Evolutionary conservation across 1,140 invertebrate species (phyloP).

Genomic region (Ridgeia piscesae): DNA sequence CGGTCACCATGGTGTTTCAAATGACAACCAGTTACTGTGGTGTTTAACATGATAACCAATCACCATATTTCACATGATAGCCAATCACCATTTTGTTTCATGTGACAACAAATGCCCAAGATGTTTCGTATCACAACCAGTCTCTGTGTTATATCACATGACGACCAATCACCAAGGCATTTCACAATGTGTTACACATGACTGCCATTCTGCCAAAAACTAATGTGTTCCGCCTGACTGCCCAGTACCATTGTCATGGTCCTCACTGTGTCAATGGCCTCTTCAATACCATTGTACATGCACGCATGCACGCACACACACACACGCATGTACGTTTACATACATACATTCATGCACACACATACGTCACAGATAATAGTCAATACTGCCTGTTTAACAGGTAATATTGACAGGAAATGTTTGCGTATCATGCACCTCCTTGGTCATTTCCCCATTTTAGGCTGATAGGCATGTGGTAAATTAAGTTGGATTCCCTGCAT

Average conservation of each 20-base stretch:
- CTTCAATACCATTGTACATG: background rate
- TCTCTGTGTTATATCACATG: background rate
- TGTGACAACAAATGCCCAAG: too few relatives aligned
- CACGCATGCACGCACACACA: background rate
- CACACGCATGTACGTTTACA: background rate
- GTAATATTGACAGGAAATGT: too few relatives aligned
- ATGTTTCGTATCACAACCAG: too few relatives aligned
- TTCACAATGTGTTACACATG: background rate
- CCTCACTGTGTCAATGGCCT: background rate
- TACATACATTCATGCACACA: background rate
- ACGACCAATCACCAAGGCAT: background rate
- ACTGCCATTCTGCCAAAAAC: too few relatives aligned
- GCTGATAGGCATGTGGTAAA: background rate
- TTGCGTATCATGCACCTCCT: too few relatives aligned
- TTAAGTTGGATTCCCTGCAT: background rate
- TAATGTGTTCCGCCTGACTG: background rate
- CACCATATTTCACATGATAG: background rate
- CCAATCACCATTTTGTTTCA: too few relatives aligned
- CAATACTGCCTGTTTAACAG: too few relatives aligned
- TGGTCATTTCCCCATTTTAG: background rate
- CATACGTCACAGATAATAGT: too few relatives aligned
- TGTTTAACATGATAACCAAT: background rate
- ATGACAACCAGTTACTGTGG: background rate
- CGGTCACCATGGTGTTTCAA: background rate
- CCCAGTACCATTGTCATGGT: too few relatives aligned